phyloP scores from a whole-genome alignment of 2,888 invertebrate genomes.

The Ophion costatus region DNA sequence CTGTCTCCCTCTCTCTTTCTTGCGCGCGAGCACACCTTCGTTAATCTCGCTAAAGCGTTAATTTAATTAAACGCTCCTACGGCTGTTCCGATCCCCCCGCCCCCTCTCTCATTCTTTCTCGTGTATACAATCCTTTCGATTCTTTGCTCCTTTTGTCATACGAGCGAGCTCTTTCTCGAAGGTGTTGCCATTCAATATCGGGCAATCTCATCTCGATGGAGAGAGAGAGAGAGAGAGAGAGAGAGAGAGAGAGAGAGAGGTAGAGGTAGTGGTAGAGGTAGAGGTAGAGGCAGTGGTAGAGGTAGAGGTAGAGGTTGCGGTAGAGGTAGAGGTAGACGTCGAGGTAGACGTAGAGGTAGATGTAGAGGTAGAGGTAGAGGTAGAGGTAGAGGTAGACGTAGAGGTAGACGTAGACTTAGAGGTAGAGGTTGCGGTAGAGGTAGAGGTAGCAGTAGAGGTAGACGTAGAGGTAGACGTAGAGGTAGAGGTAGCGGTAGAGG shows the following conservation, averaged over 20 bases:
- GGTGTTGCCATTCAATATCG: conserved; percentile 72
- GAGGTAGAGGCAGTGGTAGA: no score
- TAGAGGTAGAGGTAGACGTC: no score
- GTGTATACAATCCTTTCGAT: neutral
- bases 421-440: no score
- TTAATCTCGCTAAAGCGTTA: conserved; percentile 83
- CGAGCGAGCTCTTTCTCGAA: conserved; percentile 58
- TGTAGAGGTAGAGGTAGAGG: no score
- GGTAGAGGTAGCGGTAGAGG: no score
- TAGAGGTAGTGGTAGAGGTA: no score
- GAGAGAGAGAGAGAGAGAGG: neutral
- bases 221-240: neutral
- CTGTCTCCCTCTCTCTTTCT: conserved; percentile 59
- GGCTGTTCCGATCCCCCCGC: conserved; percentile 63
- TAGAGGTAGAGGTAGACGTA: no score
- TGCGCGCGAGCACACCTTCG: conserved; percentile 79
- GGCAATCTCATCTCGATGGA: conserved; percentile 69
- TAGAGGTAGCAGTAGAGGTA: no score
- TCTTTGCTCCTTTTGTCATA: conserved; percentile 53
- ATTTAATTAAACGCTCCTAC: conserved; percentile 82
- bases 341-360: no score
- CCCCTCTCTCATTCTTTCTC: conserved; percentile 60
- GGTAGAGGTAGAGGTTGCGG: no score
- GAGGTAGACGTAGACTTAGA: no score
- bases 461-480: no score